Evolutionary conservation across 2,113 vertebrate species (phyloP), one percentile per base, ranked within the genome.

Genomic region (Triplophysa dalaica): DNA sequence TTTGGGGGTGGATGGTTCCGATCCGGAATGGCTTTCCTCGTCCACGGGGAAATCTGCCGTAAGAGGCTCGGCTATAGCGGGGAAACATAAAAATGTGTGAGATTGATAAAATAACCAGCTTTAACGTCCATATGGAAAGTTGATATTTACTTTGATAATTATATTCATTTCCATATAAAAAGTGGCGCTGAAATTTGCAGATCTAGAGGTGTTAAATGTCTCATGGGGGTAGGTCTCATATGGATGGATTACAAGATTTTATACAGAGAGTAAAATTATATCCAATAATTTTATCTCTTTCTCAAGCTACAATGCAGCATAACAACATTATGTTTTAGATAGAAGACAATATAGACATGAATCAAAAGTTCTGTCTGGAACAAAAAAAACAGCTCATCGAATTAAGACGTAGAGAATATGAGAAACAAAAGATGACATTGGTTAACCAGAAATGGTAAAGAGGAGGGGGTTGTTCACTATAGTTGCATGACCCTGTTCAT

Each of bases 401-500:
- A 83, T 45, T 77, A 60, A 77, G 76, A 85, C 19, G 17, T 64
- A 43, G 63, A 75, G 70, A 67, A 76, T 56, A 77, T 50, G 41
- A 58, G 70, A 66, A 92, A 92, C 92, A 90, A 91, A 83, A 90
- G 88, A 74, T 61, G 79, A 21, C 48, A 76, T 74, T 75, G 82
- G 84, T 91, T 80, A 50, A 88, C 83, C 80, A 64, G 38, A 68
- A 73, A 67, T 64, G 58, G 60, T 62, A 67, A 50, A 76, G 52
- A 81, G 80, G 52, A 75, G 73, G 80, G 65, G 72, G 89, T 93
- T 94, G 93, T 96, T 95, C 92, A 94, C 95, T 98, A 95, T 96
- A 97, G 96, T 95, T 93, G 92, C 90, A 92, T 98, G 97, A 98
- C 97, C 97, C 96, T 97, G 96, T 98, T 98, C 97, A 97, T 95